Base-by-base conservation (phyloP, 2,888 invertebrate genomes). In the Stegana nigrithorax region DNA sequence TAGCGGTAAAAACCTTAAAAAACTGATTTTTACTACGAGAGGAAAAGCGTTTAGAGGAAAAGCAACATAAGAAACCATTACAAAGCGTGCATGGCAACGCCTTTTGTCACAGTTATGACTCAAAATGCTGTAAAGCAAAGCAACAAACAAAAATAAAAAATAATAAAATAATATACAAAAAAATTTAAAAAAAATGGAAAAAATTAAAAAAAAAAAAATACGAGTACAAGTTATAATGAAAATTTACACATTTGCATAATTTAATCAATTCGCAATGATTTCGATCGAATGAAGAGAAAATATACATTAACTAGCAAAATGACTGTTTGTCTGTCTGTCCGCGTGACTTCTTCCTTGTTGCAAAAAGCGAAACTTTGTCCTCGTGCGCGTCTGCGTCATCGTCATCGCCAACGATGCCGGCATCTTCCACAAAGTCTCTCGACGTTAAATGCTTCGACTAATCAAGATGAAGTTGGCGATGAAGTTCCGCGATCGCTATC, bases 221-320 rank as follows among this genome's bases (percentile, higher is more conserved):
- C 26, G 62, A 67, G 72, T 61, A 69, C n/a, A n/a, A n/a, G 66
- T 63, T 65, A 69, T 53, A 51, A 60, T 53, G 27, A 42, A 39
- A 61, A 61, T 73, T 69, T 67, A 60, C 63, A 68, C 69, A 81
- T 81, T 81, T 81, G 75, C 81, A 80, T 81, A 80, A 80, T 78
- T 79, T 81, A 81, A 80, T 80, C 81, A 79, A 81, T 81, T 80
- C 77, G 81, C 72, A 78, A 73, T 73, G 69, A 70, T 62, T 51
- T 32, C 45, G n/a, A n/a, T n/a, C n/a, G n/a, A n/a, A n/a, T n/a
- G n/a, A n/a, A n/a, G n/a, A n/a, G n/a, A n/a, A n/a, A n/a, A n/a
- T n/a, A n/a, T n/a, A n/a, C n/a, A n/a, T n/a, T n/a, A n/a, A n/a
- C n/a, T n/a, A n/a, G n/a, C n/a, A n/a, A n/a, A n/a, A n/a, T n/a